Conservation (phyloP, 2,888 invertebrate genomes). For the Hecatera dysodea region DNA sequence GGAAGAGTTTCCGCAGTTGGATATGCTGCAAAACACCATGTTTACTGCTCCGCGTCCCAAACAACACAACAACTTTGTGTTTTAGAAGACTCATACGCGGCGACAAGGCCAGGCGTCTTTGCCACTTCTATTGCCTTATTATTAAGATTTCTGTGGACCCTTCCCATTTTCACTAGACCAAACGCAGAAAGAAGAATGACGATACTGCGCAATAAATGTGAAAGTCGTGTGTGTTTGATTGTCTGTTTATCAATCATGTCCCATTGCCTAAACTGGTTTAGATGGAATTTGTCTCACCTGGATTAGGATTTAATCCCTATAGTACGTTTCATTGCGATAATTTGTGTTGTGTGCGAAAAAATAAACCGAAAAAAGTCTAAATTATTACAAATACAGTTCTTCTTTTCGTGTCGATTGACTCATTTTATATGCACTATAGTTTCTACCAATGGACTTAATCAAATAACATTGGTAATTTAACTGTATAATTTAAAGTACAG, state of each 20-base stretch:
- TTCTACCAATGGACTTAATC: slow-evolving; percentile 48
- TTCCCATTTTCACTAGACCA: slow-evolving; percentile 59
- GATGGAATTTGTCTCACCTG: neutral
- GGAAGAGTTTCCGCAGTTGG: too few species aligned
- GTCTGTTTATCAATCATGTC: neutral
- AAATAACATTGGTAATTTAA: slow-evolving; percentile 50
- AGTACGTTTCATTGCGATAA: neutral
- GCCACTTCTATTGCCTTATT: too few species aligned
- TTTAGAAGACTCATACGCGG: too few species aligned
- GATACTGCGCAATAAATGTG: neutral
- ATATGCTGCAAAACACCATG: too few species aligned
- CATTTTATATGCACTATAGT: too few species aligned
- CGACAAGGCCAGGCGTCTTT: too few species aligned
- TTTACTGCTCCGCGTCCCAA: too few species aligned
- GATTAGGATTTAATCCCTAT: neutral
- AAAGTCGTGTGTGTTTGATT: neutral
- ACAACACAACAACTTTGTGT: too few species aligned
- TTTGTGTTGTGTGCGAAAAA: neutral
- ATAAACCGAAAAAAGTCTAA: neutral
- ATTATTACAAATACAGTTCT: too few species aligned
- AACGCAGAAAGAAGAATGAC: slow-evolving; percentile 59
- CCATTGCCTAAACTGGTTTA: neutral
- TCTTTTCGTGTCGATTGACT: too few species aligned
- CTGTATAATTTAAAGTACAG: slow-evolving; percentile 53
- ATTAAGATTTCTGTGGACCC: too few species aligned